Evolutionary conservation across 2,797 vertebrate genomes (phyloP), one percentile per base, ranked within the genome.

Genomic region (Falco concolor): DNA sequence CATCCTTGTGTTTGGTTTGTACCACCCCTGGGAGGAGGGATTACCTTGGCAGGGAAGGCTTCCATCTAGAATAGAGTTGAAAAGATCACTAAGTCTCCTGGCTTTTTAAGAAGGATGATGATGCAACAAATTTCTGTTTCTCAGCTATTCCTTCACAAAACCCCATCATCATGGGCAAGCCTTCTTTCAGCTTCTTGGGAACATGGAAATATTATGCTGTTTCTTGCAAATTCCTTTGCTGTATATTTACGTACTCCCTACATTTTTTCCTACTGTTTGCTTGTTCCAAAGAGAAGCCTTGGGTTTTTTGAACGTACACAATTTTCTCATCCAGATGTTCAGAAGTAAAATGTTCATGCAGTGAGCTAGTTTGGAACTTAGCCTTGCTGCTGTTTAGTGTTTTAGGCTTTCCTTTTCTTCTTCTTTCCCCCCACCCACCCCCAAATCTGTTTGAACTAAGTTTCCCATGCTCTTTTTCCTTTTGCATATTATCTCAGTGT

Each of bases 391-490:
- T 80, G 42, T 81, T 94, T 87, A 53, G 56, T 80, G 40, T 64
- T 90, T 90, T 32, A 87, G 45, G 28, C 74, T 87, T 84, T 84
- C 32, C 36, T 85, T 93, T 59, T 40, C 61, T 77, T 61, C 22
- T 56, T 68, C 54, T 65, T 17, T 27, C 22, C 6, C 3, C 3
- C 45, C 44, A 45, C 19, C 47, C 32, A 8, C 24, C 14, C 21
- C 10, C 8, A 5, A 74, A 13, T 86, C 78, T 61, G 14, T 84
- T 79, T 93, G 81, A 94, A 83, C 60, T 60, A 27, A 50, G 49
- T 83, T 95, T 95, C 96, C 84, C 90, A 94, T 90, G 86, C 63
- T 90, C 77, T 94, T 93, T 92, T 87, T 74, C n/a, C 47, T 84
- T 82, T 73, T 53, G 70, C 78, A 10, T 87, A 32, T 77, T 95